Base-by-base conservation (phyloP, 2,797 vertebrate species). In the Myotis myotis region DNA sequence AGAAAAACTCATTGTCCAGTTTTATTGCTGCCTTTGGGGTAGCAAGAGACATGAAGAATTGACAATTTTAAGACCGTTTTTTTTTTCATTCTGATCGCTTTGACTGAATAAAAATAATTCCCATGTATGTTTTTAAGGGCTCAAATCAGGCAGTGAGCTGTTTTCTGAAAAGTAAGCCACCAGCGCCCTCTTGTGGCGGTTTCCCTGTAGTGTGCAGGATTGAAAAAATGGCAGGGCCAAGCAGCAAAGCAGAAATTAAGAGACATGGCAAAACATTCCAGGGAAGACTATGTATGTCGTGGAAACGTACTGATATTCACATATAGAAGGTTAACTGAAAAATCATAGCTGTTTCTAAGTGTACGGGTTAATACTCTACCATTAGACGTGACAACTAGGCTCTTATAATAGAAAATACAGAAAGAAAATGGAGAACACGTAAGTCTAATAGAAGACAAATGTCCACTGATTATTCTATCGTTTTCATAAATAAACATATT, bases 81-180 rank as follows among this genome's bases (percentile, higher is more conserved):
- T 23, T n/a, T 55, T 92, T 70, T 93, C 60, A 87, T 94, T 92
- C 91, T 93, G 95, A 96, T 96, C 96, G 81, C 90, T 96, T 83
- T 93, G 74, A 94, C 78, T 86, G 86, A 93, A 95, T 88, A 86
- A 92, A 97, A 92, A 95, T 88, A 95, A 96, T 96, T 93, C 90
- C 87, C 84, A 62, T 92, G 44, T 72, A 8, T 79, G 85, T 86
- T 96, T 95, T 93, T 87, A 16, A 89, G 62, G 15, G 23, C 78
- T 79, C 51, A 72, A 95, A 82, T 62, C 68, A 74, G 64, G 84
- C 71, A 30, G 30, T 2, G 25, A 62, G 70, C 3, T 33, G n/a
- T 74, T 88, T 93, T 87, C 74, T n/a, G 64, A 96, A 97, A 95
- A 83, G 87, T 90, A 79, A 74, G 53, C 60, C 92, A 86, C n/a